These are phyloP conservation scores for Melanotaenia pygmaea DNA, from an alignment of 2,797 vertebrate genomes.

Conservation along the genomic window DNA sequence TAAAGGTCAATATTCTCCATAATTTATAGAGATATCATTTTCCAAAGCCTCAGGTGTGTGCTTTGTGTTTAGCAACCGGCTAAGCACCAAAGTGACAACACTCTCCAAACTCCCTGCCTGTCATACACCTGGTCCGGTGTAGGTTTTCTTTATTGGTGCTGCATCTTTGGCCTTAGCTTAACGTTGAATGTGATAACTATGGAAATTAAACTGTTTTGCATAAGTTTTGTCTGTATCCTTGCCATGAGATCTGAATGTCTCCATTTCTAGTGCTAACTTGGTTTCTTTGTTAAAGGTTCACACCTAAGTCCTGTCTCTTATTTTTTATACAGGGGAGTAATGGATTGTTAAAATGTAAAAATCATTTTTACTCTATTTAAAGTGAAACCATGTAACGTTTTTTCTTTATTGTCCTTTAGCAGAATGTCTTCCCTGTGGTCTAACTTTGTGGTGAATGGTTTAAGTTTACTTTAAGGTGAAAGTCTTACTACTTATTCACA, in stretches of 20 bases:
- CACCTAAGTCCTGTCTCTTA: neutral
- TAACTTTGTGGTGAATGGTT: neutral
- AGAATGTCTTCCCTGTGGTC: neutral
- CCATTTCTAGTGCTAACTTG: neutral
- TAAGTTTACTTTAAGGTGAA: neutral
- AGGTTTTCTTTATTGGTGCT: neutral
- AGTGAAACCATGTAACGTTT: neutral
- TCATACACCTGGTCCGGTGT: neutral
- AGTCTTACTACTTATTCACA: neutral
- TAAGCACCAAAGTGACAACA: neutral
- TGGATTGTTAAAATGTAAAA: neutral
- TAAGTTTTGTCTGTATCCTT: neutral
- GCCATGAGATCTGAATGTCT: neutral
- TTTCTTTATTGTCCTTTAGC: neutral
- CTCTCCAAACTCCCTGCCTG: neutral
- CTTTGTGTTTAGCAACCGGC: conserved; percentile 14
- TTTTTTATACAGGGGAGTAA: neutral
- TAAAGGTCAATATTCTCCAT: neutral
- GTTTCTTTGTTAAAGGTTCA: conserved; percentile 4
- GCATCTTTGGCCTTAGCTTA: conserved; percentile 2
- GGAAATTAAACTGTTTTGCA: neutral
- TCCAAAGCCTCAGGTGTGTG: neutral
- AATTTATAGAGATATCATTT: neutral
- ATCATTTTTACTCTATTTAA: neutral
- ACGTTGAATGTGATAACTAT: neutral